Evolutionary conservation across 2,888 invertebrate species (phyloP).

Genomic region (Atherix ibis): DNA sequence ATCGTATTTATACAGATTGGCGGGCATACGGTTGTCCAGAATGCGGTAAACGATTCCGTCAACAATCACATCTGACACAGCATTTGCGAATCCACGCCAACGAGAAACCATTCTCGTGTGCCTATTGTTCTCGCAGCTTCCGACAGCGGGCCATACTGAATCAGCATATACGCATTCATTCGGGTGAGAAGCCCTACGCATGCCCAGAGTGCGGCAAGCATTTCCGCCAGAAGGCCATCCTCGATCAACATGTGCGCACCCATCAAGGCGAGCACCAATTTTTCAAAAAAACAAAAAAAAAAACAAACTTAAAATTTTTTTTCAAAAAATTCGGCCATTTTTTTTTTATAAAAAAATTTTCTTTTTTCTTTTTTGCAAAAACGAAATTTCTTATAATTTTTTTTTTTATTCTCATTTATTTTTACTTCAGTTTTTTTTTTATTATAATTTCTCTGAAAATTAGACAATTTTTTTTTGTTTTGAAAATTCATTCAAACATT

Average conservation of each 20-base stretch:
- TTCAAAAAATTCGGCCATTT: too few relatives aligned
- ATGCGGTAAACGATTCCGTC: conserved; percentile 77
- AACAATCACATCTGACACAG: conserved; percentile 77
- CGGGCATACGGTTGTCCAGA: conserved; percentile 77
- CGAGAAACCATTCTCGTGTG: conserved; percentile 84
- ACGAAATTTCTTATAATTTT: too few relatives aligned
- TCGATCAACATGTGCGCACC: conserved; percentile 94
- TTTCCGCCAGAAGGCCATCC: conserved; percentile 93
- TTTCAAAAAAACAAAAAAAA: conserved; percentile 23
- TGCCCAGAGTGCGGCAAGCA: conserved; percentile 91
- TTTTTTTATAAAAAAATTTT: too few relatives aligned
- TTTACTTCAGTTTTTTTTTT: too few relatives aligned
- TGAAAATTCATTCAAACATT: too few relatives aligned
- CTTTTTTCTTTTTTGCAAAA: too few relatives aligned
- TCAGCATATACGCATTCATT: conserved; percentile 87
- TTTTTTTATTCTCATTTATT: too few relatives aligned
- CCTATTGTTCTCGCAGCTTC: conserved; percentile 80
- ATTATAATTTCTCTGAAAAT: too few relatives aligned
- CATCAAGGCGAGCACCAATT: conserved; percentile 86
- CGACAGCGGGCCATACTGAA: conserved; percentile 81
- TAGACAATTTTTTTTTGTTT: too few relatives aligned
- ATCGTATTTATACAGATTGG: conserved; percentile 77
- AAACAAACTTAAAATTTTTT: too few relatives aligned
- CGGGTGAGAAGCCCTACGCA: conserved; percentile 91
- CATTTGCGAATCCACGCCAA: conserved; percentile 82